Percentiles rank a stretch among this genome's conserved stretches.
Conservation (phyloP, 2,888 invertebrate genomes). For the Pseudococcus longispinus region DNA sequence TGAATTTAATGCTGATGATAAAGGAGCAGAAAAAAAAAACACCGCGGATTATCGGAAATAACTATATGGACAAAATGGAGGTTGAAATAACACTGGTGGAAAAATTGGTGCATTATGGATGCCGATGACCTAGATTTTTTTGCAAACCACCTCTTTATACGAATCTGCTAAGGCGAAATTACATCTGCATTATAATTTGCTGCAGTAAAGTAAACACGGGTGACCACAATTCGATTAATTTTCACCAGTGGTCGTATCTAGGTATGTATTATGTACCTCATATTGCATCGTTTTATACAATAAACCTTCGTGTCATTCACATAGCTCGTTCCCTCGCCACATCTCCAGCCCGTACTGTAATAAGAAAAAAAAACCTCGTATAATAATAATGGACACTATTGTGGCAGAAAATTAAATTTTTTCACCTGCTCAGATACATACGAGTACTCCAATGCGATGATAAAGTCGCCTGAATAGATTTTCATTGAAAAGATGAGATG, state of each 20-base stretch:
- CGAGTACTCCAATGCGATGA: background rate
- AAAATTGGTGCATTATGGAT: background rate
- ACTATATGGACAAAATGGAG: background rate
- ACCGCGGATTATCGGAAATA: conserved; percentile 20
- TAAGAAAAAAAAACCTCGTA: background rate
- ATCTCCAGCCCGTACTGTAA: background rate
- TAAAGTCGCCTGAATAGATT: background rate
- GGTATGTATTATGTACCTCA: background rate
- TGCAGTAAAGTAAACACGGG: background rate
- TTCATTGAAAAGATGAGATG: background rate
- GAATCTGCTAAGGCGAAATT: background rate
- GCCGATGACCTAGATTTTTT: background rate
- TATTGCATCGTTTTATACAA: background rate
- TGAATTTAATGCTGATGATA: background rate
- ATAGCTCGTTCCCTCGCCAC: background rate
- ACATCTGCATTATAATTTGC: background rate
- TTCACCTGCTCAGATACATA: background rate
- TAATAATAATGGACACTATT: conserved; percentile 41
- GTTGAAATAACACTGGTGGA: background rate
- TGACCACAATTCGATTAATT: conserved; percentile 22
- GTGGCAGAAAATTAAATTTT: conserved; percentile 50
- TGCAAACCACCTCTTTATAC: background rate
- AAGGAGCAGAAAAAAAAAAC: background rate
- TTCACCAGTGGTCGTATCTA: background rate
- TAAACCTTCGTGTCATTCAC: conserved; percentile 26